Evolutionary conservation across 2,113 vertebrate genomes (phyloP), one percentile per base, ranked within the genome.

Genomic region (Erpornis zantholeuca): DNA sequence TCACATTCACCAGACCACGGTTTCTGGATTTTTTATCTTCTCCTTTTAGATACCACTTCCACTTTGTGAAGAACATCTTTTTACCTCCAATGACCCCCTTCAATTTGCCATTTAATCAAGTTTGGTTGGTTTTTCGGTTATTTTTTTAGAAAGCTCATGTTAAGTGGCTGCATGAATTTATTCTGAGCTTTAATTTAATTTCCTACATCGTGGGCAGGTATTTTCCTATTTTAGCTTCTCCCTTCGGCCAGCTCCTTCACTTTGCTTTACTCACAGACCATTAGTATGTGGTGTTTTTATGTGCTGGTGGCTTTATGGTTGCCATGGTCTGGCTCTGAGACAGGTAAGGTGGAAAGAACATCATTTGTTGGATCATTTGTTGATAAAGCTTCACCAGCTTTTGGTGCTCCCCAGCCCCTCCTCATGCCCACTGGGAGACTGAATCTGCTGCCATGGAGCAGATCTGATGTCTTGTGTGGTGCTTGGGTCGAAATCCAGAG

Each of bases 381-480:
- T 52, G 28, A 66, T 14, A 42, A 81, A 89, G 49, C 35, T 86
- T 31, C 68, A 78, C 16, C 65, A 45, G 24, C 6, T 44, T 52
- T 8, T n/a, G 60, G 65, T 78, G 69, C 47, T 84, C 35, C n/a
- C 24, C 72, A 75, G 64, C 38, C 42, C 33, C 23, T 94, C 45
- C 42, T 70, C 6, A 1, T 18, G 38, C 47, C 47, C 5, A 1
- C 0, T 5, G 1, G 50, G 57, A 89, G 40, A 28, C 14, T 6
- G 49, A 53, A 40, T 9, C 38, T 35, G 21, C 31, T 77, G 60
- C 54, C 33, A 49, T 0, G 1, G n/a, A 57, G 28, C 25, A 14
- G 1, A 54, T 25, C 66, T 40, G 29, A 31, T 1, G 7, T 49
- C 65, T 57, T 3, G 2, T 49, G 0, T 3, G 33, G n/a, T 45